Conservation (phyloP, 2,888 invertebrate genomes). For the Gisinianus flammeolus region DNA sequence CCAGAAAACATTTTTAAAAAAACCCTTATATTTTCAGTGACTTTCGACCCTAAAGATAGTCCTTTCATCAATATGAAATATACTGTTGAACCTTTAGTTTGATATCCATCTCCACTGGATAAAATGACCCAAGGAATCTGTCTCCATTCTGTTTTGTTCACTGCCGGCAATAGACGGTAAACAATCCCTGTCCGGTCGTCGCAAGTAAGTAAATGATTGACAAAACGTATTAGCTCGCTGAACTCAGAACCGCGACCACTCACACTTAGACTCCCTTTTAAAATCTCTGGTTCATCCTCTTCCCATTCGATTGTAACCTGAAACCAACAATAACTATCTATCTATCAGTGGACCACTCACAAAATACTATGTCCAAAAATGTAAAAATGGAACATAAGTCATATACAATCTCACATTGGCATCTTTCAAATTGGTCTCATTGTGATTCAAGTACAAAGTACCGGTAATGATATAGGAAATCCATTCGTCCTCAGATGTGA, state of each 20-base stretch:
- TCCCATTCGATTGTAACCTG: slow-evolving; percentile 37
- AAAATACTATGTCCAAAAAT: background rate
- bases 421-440: slow-evolving; percentile 42
- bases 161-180: slow-evolving; percentile 72
- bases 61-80: too few species aligned
- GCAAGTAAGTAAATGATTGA: slow-evolving; percentile 85
- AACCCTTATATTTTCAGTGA: too few species aligned
- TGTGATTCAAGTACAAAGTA: slow-evolving; percentile 45
- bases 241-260: slow-evolving; percentile 96
- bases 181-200: slow-evolving; percentile 95
- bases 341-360: background rate
- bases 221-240: slow-evolving; percentile 90
- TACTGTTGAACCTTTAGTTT: slow-evolving; percentile 69
- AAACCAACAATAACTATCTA: background rate
- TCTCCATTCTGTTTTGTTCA: slow-evolving; percentile 36
- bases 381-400: background rate
- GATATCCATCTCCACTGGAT: slow-evolving; percentile 87
- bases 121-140: slow-evolving; percentile 70
- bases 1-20: background rate
- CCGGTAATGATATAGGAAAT: slow-evolving; percentile 52
- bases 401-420: slow-evolving; percentile 19
- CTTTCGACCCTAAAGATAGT: too few species aligned
- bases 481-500: slow-evolving; percentile 66
- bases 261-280: slow-evolving; percentile 76
- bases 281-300: slow-evolving; percentile 56